Base-by-base conservation (phyloP, 2,113 vertebrate genomes). In the Zosterops hypoxanthus region DNA sequence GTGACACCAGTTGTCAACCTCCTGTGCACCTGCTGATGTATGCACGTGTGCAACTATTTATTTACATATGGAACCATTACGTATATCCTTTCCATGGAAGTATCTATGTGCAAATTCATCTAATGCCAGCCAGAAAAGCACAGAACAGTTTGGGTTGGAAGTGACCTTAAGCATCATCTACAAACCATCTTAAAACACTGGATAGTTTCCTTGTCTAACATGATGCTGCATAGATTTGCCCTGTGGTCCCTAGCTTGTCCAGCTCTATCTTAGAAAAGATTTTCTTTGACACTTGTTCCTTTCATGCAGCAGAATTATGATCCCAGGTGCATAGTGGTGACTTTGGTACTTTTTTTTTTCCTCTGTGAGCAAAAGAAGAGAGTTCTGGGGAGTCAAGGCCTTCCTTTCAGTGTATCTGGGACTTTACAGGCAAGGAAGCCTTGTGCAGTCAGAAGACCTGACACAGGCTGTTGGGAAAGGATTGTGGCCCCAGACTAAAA, bases 41-140 rank as follows among this genome's bases (percentile, higher is more conserved):
- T 33, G 24, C 14, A 26, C 0, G 0, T 0, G 4, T 52, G 5
- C 21, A 3, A 11, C 34, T 0, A 1, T 36, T 61, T 41, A 11
- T 5, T 4, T 20, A 17, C 3, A 0, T 24, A 5, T 2, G 52
- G 36, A 77, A 17, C 16, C 12, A 20, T 53, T 31, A 15, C 2
- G 12, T 13, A 31, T 6, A 9, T 4, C 13, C 11, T 5, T 68
- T 52, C 28, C 13, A 6, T 6, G 6, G 22, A 11, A 18, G 0
- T 17, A 41, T 3, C 3, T 19, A 14, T 0, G 1, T 22, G 28
- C 18, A 29, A 34, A 68, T 41, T 39, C n/a, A 34, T 55, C 24
- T 41, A 8, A 55, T 12, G 21, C 24, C 21, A 41, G 2, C 12
- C 24, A 34, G 21, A 53, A 36, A 42, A 46, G 47, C n/a, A 24